Conservation (phyloP, 2,797 vertebrate genomes). For the Sebastes itinus region DNA sequence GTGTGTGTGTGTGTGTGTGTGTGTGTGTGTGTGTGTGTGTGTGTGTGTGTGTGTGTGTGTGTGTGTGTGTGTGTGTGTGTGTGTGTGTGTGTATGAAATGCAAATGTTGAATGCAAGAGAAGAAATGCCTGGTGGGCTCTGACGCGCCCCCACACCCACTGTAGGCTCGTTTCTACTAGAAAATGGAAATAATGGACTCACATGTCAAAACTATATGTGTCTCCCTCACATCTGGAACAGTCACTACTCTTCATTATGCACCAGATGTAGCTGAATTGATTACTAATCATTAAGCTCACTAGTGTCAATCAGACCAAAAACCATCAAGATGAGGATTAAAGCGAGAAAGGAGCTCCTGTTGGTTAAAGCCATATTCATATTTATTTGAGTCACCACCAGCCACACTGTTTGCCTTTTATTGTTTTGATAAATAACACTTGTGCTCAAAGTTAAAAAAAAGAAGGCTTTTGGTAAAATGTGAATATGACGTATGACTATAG, state of each 20-base stretch:
- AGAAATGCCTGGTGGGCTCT: not conserved
- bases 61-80: not conserved
- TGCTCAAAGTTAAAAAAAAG: too few species aligned
- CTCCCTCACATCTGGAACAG: not conserved
- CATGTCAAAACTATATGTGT: not conserved
- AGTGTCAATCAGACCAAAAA: not conserved
- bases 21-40: not conserved
- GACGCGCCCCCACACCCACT: not conserved
- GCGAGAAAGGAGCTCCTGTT: too few species aligned
- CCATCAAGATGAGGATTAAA: too few species aligned
- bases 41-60: not conserved
- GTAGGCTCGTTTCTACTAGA: not conserved
- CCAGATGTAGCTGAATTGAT: not conserved
- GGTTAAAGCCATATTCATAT: too few species aligned
- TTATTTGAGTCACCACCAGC: too few species aligned
- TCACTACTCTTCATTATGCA: not conserved
- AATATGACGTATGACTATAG: too few species aligned
- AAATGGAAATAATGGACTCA: constrained; percentile 5
- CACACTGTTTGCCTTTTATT: too few species aligned
- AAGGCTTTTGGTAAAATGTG: too few species aligned
- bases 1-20: not conserved
- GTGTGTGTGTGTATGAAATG: constrained; percentile 13
- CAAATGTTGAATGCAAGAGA: constrained; percentile 11
- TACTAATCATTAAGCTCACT: not conserved
- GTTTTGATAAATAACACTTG: too few species aligned